Conservation (phyloP, 2,797 vertebrate species). For the Platyrinchus mystaceus region DNA sequence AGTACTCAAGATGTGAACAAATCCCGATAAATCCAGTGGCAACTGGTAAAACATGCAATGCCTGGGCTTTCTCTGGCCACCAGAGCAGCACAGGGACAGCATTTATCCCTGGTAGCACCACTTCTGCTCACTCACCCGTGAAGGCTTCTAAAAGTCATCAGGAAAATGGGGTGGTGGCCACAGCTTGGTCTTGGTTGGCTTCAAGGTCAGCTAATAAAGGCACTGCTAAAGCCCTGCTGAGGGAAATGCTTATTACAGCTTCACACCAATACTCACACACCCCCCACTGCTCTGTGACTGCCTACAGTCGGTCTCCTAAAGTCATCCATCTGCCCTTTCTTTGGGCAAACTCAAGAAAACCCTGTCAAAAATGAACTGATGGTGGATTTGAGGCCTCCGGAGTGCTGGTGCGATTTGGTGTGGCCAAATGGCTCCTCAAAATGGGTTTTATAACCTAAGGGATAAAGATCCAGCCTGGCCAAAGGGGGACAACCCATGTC, state of each 20-base stretch:
- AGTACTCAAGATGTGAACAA: not conserved
- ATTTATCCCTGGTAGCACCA: not conserved
- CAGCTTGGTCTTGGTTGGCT: not conserved
- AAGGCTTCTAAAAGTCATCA: not conserved
- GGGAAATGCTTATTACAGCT: not conserved
- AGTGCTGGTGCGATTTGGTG: not conserved
- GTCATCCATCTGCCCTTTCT: not conserved
- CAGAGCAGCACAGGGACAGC: not conserved
- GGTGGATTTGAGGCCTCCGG: not conserved
- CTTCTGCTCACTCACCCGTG: not conserved
- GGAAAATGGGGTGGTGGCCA: not conserved
- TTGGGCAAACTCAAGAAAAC: not conserved
- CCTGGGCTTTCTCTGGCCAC: not conserved
- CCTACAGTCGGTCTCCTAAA: not conserved
- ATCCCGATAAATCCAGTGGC: not conserved
- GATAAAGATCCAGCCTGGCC: not conserved
- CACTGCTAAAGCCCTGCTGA: not conserved
- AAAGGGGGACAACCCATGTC: accelerated
- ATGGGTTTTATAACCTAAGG: accelerated
- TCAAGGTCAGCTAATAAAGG: not conserved
- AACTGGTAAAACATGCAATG: not conserved
- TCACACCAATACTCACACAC: accelerated
- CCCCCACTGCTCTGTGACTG: accelerated
- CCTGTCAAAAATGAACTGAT: not conserved
- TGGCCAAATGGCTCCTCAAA: not conserved